Evolutionary conservation across 2,888 invertebrate species (phyloP), one percentile per base, ranked within the genome.

Genomic region (Theretra japonica): DNA sequence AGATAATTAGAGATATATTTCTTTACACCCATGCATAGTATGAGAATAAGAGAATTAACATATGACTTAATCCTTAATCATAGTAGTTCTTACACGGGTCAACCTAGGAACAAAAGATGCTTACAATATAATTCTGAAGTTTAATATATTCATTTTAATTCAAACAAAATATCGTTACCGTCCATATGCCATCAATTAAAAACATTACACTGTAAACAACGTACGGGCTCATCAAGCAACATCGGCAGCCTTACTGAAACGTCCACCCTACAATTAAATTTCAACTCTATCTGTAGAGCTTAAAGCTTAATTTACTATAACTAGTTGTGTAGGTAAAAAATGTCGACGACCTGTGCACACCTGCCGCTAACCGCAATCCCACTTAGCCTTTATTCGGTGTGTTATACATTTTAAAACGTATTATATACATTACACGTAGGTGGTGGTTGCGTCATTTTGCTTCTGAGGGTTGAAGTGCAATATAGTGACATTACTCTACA

Each of bases 281-380:
- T 72, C 25, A 60, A 78, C 77, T 74, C 58, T 80, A 75, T 21
- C 0, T 0, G 0, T 0, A 4, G 2, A 5, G 1, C 0, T 30
- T 78, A 83, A 68, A 72, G 80, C 75, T 72, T 4, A 19, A 60
- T 73, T 79, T 83, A 19, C 50, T 59, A 59, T 48, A n/a, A 7
- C 2, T 62, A 56, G 21, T 41, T 74, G 78, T 80, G 79, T 83
- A 82, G 83, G 80, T 83, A 82, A 81, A 82, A 80, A 86, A 86
- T 86, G 90, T 90, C 90, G 89, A 85, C 88, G 90, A 89, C 90
- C 90, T 85, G 84, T 58, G 79, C 82, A 83, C 90, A 90, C 90
- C 90, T 90, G 90, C 86, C 83, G 77, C 68, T 76, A 81, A 87
- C 88, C 87, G 82, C 88, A 88, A 86, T 86, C 81, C 85, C 73